A percentile compares a stretch with the other conserved stretches of the same genome.
Evolutionary conservation across 2,797 vertebrate species (phyloP).

Genomic region (Serranus cabrilla): DNA sequence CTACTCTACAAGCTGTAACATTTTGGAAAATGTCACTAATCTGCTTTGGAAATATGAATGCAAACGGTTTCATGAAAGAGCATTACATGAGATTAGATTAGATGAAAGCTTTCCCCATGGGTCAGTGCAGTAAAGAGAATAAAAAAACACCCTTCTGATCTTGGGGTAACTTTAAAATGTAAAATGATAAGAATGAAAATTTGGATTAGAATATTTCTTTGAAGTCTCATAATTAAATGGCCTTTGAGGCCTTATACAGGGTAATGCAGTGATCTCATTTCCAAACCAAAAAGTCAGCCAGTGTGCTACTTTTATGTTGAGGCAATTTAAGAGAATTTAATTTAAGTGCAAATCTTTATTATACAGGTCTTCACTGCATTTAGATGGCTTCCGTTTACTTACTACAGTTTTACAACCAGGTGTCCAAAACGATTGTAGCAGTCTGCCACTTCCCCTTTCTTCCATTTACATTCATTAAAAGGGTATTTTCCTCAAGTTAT

Average conservation of each 20-base stretch:
- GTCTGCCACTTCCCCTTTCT: constrained; percentile 28
- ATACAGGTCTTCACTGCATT: constrained; percentile 19
- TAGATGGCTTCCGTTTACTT: constrained; percentile 27
- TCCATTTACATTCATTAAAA: constrained; percentile 46
- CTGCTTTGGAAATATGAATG: constrained; percentile 43
- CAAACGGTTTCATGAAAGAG: constrained; percentile 48
- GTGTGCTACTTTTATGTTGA: rapidly evolving
- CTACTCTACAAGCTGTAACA: neutral
- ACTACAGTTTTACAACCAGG: constrained; percentile 26
- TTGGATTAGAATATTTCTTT: neutral
- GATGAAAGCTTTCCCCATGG: constrained; percentile 22
- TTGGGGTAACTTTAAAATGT: neutral
- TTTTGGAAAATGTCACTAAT: constrained; percentile 43
- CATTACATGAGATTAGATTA: constrained; percentile 54
- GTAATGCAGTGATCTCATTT: neutral
- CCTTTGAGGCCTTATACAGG: neutral
- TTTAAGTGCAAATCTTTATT: constrained; percentile 9
- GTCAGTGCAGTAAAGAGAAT: constrained; percentile 22
- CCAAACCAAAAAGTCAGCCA: neutral
- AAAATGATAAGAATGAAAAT: neutral
- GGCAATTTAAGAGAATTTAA: neutral
- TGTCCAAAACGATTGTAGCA: constrained; percentile 18
- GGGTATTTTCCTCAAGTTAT: constrained; percentile 29
- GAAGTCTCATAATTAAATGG: neutral
- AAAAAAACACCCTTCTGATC: neutral